These are phyloP conservation scores for Ectropis grisescens DNA, from an alignment of 1,140 invertebrate genomes.

Conservation along the genomic window DNA sequence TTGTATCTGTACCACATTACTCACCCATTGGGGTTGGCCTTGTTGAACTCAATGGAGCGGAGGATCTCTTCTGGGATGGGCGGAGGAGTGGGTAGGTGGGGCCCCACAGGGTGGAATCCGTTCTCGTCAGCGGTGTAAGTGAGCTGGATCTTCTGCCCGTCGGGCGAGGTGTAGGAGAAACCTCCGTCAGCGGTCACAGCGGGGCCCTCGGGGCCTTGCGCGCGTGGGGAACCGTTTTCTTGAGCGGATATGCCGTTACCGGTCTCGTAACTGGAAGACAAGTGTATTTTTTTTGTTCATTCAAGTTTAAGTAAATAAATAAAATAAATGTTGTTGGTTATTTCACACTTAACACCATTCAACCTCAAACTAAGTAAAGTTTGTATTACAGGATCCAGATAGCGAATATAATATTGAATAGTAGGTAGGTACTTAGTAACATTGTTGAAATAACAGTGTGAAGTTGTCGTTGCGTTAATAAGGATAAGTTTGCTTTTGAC, in stretches of 20 bases:
- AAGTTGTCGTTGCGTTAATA: no score
- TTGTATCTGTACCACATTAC: no score
- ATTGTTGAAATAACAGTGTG: no score
- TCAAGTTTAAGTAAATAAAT: background rate
- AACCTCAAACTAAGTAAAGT: no score
- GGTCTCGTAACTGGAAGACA: slow-evolving; percentile 66
- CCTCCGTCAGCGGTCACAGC: slow-evolving; percentile 75
- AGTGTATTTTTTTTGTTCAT: no score
- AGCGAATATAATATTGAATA: no score
- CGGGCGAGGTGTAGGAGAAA: slow-evolving; percentile 81
- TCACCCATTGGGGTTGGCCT: slow-evolving; percentile 39
- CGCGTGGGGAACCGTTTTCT: slow-evolving; percentile 77
- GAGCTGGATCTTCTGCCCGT: slow-evolving; percentile 78
- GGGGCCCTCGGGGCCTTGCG: slow-evolving; percentile 72
- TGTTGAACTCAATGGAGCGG: slow-evolving; percentile 50
- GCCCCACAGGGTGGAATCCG: slow-evolving; percentile 81
- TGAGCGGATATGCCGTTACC: slow-evolving; percentile 78
- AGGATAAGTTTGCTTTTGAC: no score
- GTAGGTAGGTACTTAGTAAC: no score
- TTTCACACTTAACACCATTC: no score
- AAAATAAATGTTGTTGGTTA: no score
- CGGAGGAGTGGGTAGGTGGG: slow-evolving; percentile 83
- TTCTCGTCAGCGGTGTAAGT: slow-evolving; percentile 86
- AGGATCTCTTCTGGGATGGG: slow-evolving; percentile 75
- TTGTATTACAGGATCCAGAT: no score